Percentiles rank a stretch among this genome's conserved stretches.
These are phyloP conservation scores for Misgurnus mizolepis DNA, from an alignment of 2,113 vertebrate species.

Conservation along the genomic window DNA sequence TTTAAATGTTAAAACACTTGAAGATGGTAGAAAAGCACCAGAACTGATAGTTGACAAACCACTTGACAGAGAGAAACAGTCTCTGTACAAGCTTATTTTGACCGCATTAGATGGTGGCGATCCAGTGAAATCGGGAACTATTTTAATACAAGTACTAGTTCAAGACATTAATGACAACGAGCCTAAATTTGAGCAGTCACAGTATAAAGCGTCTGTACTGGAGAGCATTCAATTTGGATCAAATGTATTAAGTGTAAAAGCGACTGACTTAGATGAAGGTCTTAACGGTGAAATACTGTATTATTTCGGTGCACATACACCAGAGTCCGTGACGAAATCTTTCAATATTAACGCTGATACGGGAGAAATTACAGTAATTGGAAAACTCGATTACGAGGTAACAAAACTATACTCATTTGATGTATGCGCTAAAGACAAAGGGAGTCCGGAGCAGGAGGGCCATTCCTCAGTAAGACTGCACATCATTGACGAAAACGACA, in stretches of 20 bases:
- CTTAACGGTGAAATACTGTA: conserved; percentile 66
- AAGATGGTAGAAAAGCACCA: conserved; percentile 70
- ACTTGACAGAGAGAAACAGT: conserved; percentile 71
- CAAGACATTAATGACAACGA: conserved; percentile 86
- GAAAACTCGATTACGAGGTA: conserved; percentile 61
- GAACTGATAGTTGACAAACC: conserved; percentile 74
- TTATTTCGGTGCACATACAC: conserved; percentile 59
- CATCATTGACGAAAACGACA: conserved; percentile 71
- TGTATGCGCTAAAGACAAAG: conserved; percentile 67
- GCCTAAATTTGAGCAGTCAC: conserved; percentile 74
- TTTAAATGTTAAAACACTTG: conserved; percentile 72
- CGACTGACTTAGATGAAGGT: conserved; percentile 69
- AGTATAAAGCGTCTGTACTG: conserved; percentile 75
- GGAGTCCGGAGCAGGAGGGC: conserved; percentile 69
- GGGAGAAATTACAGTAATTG: conserved; percentile 60
- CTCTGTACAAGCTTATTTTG: conserved; percentile 69
- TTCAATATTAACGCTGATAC: conserved; percentile 56
- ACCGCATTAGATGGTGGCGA: conserved; percentile 74
- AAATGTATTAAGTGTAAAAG: conserved; percentile 73
- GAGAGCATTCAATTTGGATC: conserved; percentile 75
- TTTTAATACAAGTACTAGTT: conserved; percentile 70
- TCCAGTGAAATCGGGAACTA: conserved; percentile 75
- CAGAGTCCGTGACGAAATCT: conserved; percentile 41
- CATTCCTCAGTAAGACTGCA: conserved; percentile 62
- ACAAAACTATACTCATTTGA: conserved; percentile 52